Evolutionary conservation across 2,888 invertebrate genomes (phyloP).

Genomic region (Drosophila suboccidentalis): DNA sequence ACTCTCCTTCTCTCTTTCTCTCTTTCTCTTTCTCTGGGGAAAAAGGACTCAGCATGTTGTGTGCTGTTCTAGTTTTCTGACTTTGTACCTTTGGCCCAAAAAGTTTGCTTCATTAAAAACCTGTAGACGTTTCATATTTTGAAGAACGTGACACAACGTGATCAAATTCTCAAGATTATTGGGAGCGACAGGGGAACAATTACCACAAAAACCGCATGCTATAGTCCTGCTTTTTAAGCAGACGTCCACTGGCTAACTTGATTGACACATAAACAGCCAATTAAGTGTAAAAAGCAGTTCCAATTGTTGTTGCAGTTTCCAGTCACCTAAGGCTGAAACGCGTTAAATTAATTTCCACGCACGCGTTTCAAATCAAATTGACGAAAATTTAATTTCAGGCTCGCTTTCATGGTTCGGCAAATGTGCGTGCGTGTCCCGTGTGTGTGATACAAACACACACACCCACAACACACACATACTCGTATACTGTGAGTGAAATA

Average conservation of each 20-base stretch:
- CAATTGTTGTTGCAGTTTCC: slow-evolving; percentile 44
- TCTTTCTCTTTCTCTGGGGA: neutral
- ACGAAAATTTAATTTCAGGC: slow-evolving; percentile 74
- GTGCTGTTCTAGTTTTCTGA: slow-evolving; percentile 56
- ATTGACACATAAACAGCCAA: slow-evolving; percentile 79
- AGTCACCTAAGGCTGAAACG: slow-evolving; percentile 43
- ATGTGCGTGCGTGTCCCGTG: slow-evolving; percentile 66
- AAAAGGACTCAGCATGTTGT: slow-evolving; percentile 10
- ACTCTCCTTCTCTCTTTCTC: neutral
- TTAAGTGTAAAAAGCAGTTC: slow-evolving; percentile 56
- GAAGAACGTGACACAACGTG: slow-evolving; percentile 80
- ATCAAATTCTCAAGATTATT: slow-evolving; percentile 56
- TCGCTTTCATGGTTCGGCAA: slow-evolving; percentile 70
- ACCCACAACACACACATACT: slow-evolving; percentile 12
- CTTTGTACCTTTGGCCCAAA: slow-evolving; percentile 60
- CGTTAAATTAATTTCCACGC: slow-evolving; percentile 75
- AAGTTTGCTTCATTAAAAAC: slow-evolving; percentile 81
- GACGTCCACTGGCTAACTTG: slow-evolving; percentile 51
- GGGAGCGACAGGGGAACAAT: slow-evolving; percentile 41
- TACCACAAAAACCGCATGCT: slow-evolving; percentile 31
- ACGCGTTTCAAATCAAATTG: slow-evolving; percentile 78
- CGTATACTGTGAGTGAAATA: slow-evolving; percentile 19
- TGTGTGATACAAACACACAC: slow-evolving; percentile 22
- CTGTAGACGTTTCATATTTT: slow-evolving; percentile 81
- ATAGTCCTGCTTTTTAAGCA: slow-evolving; percentile 7